Conservation (phyloP, 92 coral and sea anemone species). For the Galaxea fascicularis region DNA sequence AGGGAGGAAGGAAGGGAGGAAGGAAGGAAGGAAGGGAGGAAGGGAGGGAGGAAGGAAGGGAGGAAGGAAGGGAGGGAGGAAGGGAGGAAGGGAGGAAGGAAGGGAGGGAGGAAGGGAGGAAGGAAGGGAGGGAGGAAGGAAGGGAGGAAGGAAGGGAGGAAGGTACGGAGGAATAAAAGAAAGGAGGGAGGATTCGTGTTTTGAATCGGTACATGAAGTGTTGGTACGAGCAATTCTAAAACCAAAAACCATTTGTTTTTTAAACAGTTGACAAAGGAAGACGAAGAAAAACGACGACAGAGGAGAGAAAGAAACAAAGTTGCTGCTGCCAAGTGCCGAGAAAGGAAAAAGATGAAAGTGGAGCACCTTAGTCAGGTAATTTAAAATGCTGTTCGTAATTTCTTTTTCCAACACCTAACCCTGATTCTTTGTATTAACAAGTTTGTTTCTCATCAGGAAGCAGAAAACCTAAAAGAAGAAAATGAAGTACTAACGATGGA, state of each 20-base stretch:
- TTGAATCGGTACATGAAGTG: background rate
- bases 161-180: too few species aligned
- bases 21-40: too few species aligned
- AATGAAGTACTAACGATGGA: background rate
- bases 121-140: background rate
- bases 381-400: too few species aligned
- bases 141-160: too few species aligned
- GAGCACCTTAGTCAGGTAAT: conserved; percentile 5
- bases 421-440: background rate
- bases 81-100: too few species aligned
- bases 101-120: background rate
- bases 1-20: too few species aligned
- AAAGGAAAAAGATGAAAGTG: conserved; percentile 41
- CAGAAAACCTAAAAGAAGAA: background rate
- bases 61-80: too few species aligned
- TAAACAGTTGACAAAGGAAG: conserved; percentile 77
- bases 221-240: background rate
- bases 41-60: too few species aligned
- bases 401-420: background rate
- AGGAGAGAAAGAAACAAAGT: conserved; percentile 91
- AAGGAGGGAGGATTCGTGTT: background rate
- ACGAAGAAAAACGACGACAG: conserved; percentile 75
- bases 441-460: conserved; percentile 1
- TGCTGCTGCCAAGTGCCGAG: conserved; percentile 93
- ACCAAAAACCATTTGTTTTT: background rate